Evolutionary conservation across 2,113 vertebrate genomes (phyloP).

Genomic region (Sialia sialis): DNA sequence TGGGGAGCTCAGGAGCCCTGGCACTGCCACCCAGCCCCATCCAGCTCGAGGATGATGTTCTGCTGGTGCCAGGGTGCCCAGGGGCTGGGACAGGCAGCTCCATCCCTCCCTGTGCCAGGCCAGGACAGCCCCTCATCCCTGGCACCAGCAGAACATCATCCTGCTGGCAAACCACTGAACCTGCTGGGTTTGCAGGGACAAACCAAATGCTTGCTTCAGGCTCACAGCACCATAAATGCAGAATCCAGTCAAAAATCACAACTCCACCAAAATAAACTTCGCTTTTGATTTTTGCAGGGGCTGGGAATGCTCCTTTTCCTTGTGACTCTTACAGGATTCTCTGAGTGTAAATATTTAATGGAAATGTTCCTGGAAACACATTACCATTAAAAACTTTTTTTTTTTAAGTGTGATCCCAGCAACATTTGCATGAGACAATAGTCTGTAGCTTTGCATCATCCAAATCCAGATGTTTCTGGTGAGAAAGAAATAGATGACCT

Average conservation of each 20-base stretch:
- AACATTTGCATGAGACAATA: conserved; percentile 43
- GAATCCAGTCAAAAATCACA: neutral
- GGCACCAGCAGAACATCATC: neutral
- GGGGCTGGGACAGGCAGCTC: neutral
- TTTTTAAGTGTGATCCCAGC: neutral
- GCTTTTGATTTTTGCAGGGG: neutral
- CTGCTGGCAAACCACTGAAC: accelerated
- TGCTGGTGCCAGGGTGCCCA: neutral
- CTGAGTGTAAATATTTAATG: conserved; percentile 27
- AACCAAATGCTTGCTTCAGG: accelerated
- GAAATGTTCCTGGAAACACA: conserved; percentile 25
- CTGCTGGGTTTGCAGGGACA: neutral
- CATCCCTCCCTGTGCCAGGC: accelerated
- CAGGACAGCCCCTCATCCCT: neutral
- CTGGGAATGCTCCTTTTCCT: neutral
- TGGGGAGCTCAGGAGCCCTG: neutral
- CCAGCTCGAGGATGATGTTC: neutral
- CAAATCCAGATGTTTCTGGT: conserved; percentile 67
- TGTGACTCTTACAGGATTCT: neutral
- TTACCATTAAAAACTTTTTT: neutral
- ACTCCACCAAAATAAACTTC: accelerated
- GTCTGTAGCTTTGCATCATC: conserved; percentile 43
- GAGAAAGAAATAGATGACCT: conserved; percentile 62
- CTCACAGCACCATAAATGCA: accelerated
- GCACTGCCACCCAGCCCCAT: neutral